Evolutionary conservation across 2,113 vertebrate genomes (phyloP).

Genomic region (Cervus canadensis): DNA sequence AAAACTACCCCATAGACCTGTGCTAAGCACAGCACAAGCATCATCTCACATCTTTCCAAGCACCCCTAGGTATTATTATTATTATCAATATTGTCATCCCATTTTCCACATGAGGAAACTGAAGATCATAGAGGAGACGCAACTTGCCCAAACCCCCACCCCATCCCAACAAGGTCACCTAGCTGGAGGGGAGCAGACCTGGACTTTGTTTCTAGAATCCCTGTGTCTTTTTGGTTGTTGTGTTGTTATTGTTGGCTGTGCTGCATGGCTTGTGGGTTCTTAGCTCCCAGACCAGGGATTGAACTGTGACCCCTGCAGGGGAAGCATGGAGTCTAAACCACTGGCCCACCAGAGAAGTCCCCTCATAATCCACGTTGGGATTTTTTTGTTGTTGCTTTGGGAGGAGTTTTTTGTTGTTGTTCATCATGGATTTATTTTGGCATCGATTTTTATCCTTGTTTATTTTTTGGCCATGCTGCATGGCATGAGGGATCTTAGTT

Average conservation of each 20-base stretch:
- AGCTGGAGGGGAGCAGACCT: background rate
- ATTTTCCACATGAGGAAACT: background rate
- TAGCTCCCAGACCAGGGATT: background rate
- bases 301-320: background rate
- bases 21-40: background rate
- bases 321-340: background rate
- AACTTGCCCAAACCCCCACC: background rate
- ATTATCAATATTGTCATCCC: background rate
- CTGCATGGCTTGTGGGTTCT: background rate
- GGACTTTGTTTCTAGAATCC: background rate
- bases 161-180: background rate
- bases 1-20: background rate
- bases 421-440: background rate
- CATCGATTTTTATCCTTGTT: background rate
- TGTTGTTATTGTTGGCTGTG: background rate
- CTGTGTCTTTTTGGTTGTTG: background rate
- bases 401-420: background rate
- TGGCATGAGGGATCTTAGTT: background rate
- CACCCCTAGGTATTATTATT: background rate
- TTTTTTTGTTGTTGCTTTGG: background rate
- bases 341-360: background rate
- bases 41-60: background rate
- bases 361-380: background rate
- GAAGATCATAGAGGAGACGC: background rate
- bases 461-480: background rate